Evolutionary conservation across 1,140 invertebrate species (phyloP), one percentile per base, ranked within the genome.

Genomic region (Ruditapes philippinarum): DNA sequence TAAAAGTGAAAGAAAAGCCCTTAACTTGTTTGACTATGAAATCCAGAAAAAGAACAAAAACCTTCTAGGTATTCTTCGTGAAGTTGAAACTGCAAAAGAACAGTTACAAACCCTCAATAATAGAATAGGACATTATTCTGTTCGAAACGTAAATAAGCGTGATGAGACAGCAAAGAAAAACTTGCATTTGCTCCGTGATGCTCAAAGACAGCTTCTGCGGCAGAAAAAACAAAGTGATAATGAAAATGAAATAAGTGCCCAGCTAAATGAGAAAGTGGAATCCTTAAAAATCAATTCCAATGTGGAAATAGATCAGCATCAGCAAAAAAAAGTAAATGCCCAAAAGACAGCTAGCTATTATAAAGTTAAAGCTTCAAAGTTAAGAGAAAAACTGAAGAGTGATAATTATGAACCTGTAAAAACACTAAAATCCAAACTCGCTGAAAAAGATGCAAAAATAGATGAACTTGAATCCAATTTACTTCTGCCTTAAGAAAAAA

Each of bases 71-170:
- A 17, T 65, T 9, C 11, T 65, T n/a, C 25, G 5, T 65, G 62
- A 65, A 65, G 17, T 65, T 14, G 62, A 65, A 65, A 5, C 62
- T 2, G 62, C 62, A 5, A 65, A 65, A 65, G 62, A 65, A 65
- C 31, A 33, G 1, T 33, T 65, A 31, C 28, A 65, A 65, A 28
- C 12, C 14, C 25, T 65, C 11, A 17, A 28, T 4, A 28, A 17
- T 31, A 65, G 62, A 31, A 82, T 54, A 22, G 88, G 88, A 19
- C 79, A 83, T 33, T 84, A 89, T 76, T 83, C 88, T 25, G 80
- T 89, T 4, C n/a, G 45, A 49, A 89, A 83, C 78, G 51, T 89
- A 14, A 82, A 42, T 54, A 83, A 82, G 36, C 68, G 33, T 42
- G 79, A 76, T 62, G 65, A 83, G 70, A 89, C 49, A 19, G 65